Base-by-base conservation (phyloP, 1,140 invertebrate species). In the Cotesia chilonis region DNA sequence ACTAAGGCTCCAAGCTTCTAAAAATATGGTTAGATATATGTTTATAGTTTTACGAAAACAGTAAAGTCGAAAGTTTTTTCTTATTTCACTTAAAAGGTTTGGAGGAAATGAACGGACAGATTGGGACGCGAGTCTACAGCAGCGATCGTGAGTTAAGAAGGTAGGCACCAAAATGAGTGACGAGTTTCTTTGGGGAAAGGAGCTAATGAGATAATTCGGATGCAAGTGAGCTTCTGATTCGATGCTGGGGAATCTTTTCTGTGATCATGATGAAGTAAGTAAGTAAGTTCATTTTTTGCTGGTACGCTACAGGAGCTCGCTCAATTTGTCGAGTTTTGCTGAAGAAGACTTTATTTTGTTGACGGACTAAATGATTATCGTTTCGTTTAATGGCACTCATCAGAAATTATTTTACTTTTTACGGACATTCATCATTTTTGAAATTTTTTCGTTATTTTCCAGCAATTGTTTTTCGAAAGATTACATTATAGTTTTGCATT, bases 121-220 rank as follows among this genome's bases (percentile, higher is more conserved):
- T 10, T 47, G 41, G 10, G 41, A 47, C 38, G 38, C 17, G 1
- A 1, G 38, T 41, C 9, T 9, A 1, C 2, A 47, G 10, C 41
- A 47, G 41, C 5, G 28, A 28, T 28, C 28, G 41, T 47, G 5
- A 47, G 41, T 47, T 47, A 47, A 47, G n/a, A n/a, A 65, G 4
- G 10, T 47, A 47, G 41, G 41, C 10, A 47, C 41, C 41, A 47
- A 47, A 47, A 47, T 47, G 41, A 47, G 41, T 12, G 10, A 35
- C 14, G 41, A 52, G 12, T 68, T 28, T 55, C 17, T 55, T 68
- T 54, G 17, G 17, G 12, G 20, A n/a, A 12, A 20, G 0, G 65
- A 7, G 35, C 28, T 74, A 74, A 74, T 74, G 65, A 70, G 68
- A 74, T 68, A 17, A 74, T 74, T 74, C 72, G 72, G 63, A 74